A percentile compares a stretch with the other conserved stretches of the same genome.
These are phyloP conservation scores for Ondatra zibethicus DNA, from an alignment of 2,113 vertebrate genomes.

Conservation along the genomic window DNA sequence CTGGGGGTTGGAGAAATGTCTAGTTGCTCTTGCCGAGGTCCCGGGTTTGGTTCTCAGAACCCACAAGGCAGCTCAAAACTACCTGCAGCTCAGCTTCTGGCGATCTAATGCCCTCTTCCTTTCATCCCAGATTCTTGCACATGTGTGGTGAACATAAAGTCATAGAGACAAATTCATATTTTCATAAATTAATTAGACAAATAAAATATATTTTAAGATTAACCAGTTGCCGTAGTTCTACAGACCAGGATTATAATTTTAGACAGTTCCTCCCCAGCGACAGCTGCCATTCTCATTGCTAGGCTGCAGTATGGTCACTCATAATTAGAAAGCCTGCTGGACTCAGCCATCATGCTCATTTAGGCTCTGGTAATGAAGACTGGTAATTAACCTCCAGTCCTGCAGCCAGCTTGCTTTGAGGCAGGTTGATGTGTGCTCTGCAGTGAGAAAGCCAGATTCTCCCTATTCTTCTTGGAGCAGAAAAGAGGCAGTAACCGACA, in stretches of 20 bases:
- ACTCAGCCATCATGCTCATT: neutral
- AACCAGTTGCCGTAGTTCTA: neutral
- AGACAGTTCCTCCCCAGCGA: neutral
- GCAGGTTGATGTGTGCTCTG: neutral
- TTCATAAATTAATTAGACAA: neutral
- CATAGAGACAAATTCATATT: neutral
- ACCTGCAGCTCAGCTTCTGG: neutral
- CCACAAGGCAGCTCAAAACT: neutral
- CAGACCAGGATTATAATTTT: neutral
- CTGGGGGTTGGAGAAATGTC: neutral
- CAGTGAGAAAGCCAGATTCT: neutral
- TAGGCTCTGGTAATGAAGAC: neutral
- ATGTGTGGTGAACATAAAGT: neutral
- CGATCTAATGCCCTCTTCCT: neutral
- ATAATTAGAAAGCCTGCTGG: neutral
- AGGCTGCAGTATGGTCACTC: neutral
- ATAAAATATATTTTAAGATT: neutral
- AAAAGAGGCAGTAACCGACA: neutral
- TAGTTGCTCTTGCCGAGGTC: neutral
- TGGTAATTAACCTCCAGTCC: neutral
- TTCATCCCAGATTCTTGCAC: neutral
- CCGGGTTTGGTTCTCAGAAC: neutral
- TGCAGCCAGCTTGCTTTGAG: neutral
- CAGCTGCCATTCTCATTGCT: neutral
- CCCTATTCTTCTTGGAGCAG: neutral